Evolutionary conservation across 2,888 invertebrate species (phyloP), one percentile per base, ranked within the genome.

Genomic region (Tethea ocularis): DNA sequence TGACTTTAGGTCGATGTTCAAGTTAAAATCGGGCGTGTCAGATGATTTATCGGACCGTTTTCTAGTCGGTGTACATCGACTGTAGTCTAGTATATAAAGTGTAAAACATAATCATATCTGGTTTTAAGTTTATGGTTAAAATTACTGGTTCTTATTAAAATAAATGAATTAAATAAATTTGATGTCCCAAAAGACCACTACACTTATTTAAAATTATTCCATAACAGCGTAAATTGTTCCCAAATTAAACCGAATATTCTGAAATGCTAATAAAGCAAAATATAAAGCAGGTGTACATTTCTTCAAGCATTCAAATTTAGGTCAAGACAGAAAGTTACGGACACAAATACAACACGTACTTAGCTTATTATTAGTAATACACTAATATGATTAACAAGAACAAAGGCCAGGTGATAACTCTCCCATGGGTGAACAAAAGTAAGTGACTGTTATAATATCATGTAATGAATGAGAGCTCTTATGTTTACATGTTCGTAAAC

Each of bases 321-420:
- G 46, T 46, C 20, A 46, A 46, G 46, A 20, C 46, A 46, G 46
- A 46, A 20, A 46, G 17, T 46, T 20, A 20, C 46, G 10, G 1
- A 2, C 1, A 46, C 46, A 10, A 46, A 46, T 20, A 46, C 46
- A 46, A 20, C 7, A 46, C 20, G 17, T 46, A 20, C 10, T 10
- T n/a, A n/a, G n/a, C n/a, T n/a, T n/a, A n/a, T n/a, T n/a, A n/a
- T 46, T 10, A 46, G 17, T 46, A 20, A 46, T 46, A 46, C 22
- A 36, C 33, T 54, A 54, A 54, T 54, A 62, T 62, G 57, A 62
- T 60, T 62, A 61, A 52, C 20, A 59, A 55, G 63, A 56, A 69
- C 65, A 69, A 69, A 63, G 33, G 33, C 38, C 56, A 38, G 61
- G 15, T 63, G 64, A 67, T 69, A 57, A 56, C 57, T 55, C 13